Evolutionary conservation across 2,113 vertebrate genomes (phyloP), one percentile per base, ranked within the genome.

Genomic region (Leptobrachium leishanense): DNA sequence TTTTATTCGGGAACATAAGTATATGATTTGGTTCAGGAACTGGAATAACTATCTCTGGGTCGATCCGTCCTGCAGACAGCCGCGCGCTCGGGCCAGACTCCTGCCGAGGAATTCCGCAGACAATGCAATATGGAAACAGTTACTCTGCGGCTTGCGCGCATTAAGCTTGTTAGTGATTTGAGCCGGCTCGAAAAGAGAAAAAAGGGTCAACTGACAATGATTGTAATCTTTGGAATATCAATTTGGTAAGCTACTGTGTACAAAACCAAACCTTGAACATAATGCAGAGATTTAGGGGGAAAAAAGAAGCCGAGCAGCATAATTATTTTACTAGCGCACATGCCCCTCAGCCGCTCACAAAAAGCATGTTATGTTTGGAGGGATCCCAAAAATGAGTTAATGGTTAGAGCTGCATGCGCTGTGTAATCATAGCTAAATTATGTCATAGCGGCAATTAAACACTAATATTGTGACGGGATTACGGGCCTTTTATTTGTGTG

Each of bases 41-140:
- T 81, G 72, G 71, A 53, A 84, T 54, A 81, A 68, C 63, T 85
- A 79, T 82, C 70, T 82, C 40, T 53, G 82, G 82, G 80, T 67
- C 39, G 67, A 13, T 63, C 75, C 12, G 0, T 84, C 81, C 77
- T n/a, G 7, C 74, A 67, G 43, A 73, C 6, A 59, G 62, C n/a
- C 84, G 83, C 20, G 50, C 50, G 41, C 11, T 9, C 7, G 10
- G 2, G 15, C 31, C 76, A 64, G 68, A 62, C 68, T 46, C 5
- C 76, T 10, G 76, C 41, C 75, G 43, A 54, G 9, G 39, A 64
- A 64, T 57, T 20, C 43, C 13, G 53, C 39, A 68, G 6, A 41
- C 65, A 68, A 43, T 43, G 11, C 76, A 78, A 78, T 78, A 69
- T 72, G 76, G 76, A 78, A 72, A 50, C 9, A 68, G 68, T 78